These are phyloP conservation scores for Colostygia pectinataria DNA, from an alignment of 2,888 invertebrate genomes.

Conservation along the genomic window DNA sequence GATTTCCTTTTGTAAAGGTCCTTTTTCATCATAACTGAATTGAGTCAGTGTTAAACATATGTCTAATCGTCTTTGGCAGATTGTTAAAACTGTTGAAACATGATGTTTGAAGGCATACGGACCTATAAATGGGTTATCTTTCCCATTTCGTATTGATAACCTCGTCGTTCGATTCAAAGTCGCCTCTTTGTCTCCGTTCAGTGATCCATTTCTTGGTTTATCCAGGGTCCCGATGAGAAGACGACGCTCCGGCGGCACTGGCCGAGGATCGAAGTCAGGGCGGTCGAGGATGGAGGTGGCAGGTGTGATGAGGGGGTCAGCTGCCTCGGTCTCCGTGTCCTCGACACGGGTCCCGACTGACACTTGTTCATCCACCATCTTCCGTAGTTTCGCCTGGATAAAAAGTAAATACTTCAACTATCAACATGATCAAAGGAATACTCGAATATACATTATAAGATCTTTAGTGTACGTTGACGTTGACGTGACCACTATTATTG, in stretches of 20 bases:
- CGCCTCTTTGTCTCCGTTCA: constrained; percentile 73
- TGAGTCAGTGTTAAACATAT: too few species aligned
- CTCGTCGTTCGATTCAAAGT: constrained; percentile 67
- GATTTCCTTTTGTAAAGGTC: too few species aligned
- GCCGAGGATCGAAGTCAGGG: constrained; percentile 61
- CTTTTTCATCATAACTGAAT: too few species aligned
- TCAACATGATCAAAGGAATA: too few species aligned
- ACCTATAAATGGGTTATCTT: constrained; percentile 78
- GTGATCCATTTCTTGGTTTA: constrained; percentile 72
- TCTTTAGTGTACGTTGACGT: too few species aligned
- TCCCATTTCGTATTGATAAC: constrained; percentile 74
- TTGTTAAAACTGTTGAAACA: too few species aligned
- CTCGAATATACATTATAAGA: too few species aligned
- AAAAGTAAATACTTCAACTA: background rate
- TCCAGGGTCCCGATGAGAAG: constrained; percentile 73
- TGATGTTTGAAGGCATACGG: constrained; percentile 31
- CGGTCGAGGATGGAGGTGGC: constrained; percentile 72
- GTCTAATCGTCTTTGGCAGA: too few species aligned
- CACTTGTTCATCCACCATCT: constrained; percentile 95
- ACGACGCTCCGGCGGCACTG: constrained; percentile 70
- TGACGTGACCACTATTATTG: too few species aligned
- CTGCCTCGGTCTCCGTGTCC: constrained; percentile 74
- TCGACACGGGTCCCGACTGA: constrained; percentile 86
- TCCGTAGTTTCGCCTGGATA: constrained; percentile 89
- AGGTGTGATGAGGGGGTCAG: constrained; percentile 81